Base-by-base conservation (phyloP, 1,140 invertebrate genomes). In the Sminthurinus signatus region DNA sequence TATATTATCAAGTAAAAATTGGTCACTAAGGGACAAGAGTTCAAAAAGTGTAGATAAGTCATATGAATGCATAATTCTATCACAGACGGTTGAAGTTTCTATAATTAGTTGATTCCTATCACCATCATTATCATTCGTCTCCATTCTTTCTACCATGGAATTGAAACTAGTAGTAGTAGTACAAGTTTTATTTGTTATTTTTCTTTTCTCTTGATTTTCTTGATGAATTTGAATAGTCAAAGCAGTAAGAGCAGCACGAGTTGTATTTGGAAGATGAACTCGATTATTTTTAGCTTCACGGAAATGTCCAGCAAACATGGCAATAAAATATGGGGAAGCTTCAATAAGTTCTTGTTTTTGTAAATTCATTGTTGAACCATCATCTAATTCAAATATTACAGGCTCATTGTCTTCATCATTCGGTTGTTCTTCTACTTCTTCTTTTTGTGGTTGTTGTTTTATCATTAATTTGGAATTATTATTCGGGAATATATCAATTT, bases 1-100 rank as follows among this genome's bases (percentile, higher is more conserved):
- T 28, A 56, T 36, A 56, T 36, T 19, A 21, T 39, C 54, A 10
- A 56, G 23, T n/a, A 56, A 28, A 56, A 39, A 56, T 42, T 56
- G 28, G 39, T 56, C 54, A 42, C 54, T 12, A 36, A 56, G 31
- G 15, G 36, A 23, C 15, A 56, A 42, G 8, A 56, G 23, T 42
- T 56, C 54, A 36, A 56, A 56, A 2, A 56, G 17, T 8, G 36
- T 56, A 14, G 31, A 39, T 2, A 56, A 21, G 2, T 48, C 44
- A 25, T 48, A 48, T n/a, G n/a, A n/a, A n/a, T n/a, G n/a, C n/a
- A n/a, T n/a, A n/a, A n/a, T n/a, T n/a, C n/a, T n/a, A n/a, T n/a
- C n/a, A n/a, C n/a, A n/a, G n/a, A n/a, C n/a, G n/a, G n/a, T n/a
- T n/a, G n/a, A n/a, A n/a, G n/a, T n/a, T n/a, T n/a, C n/a, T n/a